Conservation (phyloP, 2,797 vertebrate species). For the Anguilla pacifica region DNA sequence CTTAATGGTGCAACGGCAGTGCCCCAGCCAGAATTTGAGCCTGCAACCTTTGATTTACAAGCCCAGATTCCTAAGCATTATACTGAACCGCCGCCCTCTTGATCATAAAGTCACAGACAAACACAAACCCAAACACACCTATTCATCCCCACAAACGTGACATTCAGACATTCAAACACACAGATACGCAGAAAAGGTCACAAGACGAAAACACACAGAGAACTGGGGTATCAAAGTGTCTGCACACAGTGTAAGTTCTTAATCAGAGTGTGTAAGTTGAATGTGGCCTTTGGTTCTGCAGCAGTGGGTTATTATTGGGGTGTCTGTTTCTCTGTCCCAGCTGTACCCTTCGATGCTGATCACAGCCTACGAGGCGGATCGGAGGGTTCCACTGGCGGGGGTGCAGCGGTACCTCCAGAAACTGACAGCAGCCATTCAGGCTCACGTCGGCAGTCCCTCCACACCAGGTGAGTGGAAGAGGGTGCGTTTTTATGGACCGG, state of each 20-base stretch:
- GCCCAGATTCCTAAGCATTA: background rate
- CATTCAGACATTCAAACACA: background rate
- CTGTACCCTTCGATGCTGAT: conserved; percentile 88
- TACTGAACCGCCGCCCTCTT: background rate
- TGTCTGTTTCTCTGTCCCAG: conserved; percentile 60
- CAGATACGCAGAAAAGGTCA: background rate
- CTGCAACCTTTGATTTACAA: background rate
- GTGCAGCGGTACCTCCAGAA: conserved; percentile 77
- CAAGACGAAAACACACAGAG: background rate
- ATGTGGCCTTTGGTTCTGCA: background rate
- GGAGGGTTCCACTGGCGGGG: conserved; percentile 79
- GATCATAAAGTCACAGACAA: background rate
- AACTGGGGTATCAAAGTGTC: background rate
- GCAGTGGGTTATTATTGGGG: background rate
- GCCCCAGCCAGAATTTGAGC: background rate
- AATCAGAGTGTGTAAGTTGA: background rate
- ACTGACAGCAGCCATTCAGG: conserved; percentile 73
- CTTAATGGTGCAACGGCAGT: background rate
- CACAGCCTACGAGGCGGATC: conserved; percentile 84
- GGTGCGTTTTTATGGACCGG: background rate
- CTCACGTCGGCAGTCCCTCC: conserved; percentile 55
- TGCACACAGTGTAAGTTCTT: background rate
- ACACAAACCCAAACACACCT: background rate
- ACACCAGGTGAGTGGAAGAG: conserved; percentile 57
- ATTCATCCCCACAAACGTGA: background rate